These are phyloP conservation scores for Parapristionchus giblindavisi DNA, from an alignment of 2,888 invertebrate species.

Conservation along the genomic window DNA sequence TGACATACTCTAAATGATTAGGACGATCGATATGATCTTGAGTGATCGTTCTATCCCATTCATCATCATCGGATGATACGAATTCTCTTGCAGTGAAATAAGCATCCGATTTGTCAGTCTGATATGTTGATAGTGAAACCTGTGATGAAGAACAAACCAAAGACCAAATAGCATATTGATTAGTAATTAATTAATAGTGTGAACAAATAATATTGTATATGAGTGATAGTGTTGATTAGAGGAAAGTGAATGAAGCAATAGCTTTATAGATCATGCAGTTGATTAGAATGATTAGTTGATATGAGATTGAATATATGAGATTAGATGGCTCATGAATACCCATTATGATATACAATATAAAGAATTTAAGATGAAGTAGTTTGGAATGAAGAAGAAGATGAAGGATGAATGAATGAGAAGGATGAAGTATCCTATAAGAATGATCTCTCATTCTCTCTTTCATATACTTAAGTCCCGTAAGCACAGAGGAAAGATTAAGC, in stretches of 20 bases:
- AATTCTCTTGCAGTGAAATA: constrained; percentile 32
- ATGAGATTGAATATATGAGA: no score
- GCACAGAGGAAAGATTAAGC: background rate
- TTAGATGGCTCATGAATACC: no score
- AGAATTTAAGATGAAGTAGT: background rate
- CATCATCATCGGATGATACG: constrained; percentile 12
- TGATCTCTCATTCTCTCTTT: background rate
- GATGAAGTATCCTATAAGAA: background rate
- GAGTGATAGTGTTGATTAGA: no score
- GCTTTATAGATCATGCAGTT: no score
- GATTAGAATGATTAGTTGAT: no score
- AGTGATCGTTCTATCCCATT: constrained; percentile 34
- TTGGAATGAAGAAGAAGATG: background rate
- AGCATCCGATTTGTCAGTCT: constrained; percentile 20
- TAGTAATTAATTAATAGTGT: no score
- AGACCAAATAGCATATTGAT: background rate
- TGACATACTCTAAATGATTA: constrained; percentile 14
- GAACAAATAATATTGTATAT: no score
- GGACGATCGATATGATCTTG: constrained; percentile 23
- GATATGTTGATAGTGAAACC: constrained; percentile 10
- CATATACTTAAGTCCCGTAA: background rate
- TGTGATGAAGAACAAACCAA: background rate
- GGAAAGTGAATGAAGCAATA: no score
- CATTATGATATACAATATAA: background rate
- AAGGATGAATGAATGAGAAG: background rate